These are phyloP conservation scores for Chrysemys picta DNA, from an alignment of 2,113 vertebrate genomes.

Conservation along the genomic window DNA sequence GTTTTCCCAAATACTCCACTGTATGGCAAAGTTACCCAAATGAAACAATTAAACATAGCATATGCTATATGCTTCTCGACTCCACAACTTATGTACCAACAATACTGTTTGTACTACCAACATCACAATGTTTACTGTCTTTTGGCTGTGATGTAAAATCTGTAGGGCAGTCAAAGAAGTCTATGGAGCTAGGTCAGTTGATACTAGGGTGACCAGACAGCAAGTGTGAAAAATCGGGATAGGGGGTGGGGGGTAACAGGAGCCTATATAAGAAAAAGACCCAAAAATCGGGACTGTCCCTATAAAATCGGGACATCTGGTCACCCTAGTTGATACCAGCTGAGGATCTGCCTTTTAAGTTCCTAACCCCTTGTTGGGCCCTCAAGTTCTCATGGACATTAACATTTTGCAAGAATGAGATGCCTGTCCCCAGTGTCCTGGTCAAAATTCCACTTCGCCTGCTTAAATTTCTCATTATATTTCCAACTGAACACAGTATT, in stretches of 20 bases:
- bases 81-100: not conserved
- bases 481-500: not conserved
- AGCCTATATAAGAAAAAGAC: no score
- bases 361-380: not conserved
- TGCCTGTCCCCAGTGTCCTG: fast-evolving
- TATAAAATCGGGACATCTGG: no score
- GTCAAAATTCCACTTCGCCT: not conserved
- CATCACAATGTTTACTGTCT: not conserved
- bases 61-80: not conserved
- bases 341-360: not conserved
- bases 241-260: no score
- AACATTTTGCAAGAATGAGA: not conserved
- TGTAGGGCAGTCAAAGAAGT: not conserved
- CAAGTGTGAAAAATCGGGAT: no score
- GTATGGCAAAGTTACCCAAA: not conserved
- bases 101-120: not conserved
- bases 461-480: not conserved
- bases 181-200: not conserved
- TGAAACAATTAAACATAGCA: not conserved
- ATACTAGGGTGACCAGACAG: not conserved
- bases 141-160: not conserved
- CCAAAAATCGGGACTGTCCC: no score
- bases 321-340: not conserved
- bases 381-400: not conserved
- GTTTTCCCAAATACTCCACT: not conserved